Percentiles rank a stretch among this genome's conserved stretches.
These are phyloP conservation scores for Dissostichus mawsoni DNA, from an alignment of 2,113 vertebrate genomes.

Conservation along the genomic window DNA sequence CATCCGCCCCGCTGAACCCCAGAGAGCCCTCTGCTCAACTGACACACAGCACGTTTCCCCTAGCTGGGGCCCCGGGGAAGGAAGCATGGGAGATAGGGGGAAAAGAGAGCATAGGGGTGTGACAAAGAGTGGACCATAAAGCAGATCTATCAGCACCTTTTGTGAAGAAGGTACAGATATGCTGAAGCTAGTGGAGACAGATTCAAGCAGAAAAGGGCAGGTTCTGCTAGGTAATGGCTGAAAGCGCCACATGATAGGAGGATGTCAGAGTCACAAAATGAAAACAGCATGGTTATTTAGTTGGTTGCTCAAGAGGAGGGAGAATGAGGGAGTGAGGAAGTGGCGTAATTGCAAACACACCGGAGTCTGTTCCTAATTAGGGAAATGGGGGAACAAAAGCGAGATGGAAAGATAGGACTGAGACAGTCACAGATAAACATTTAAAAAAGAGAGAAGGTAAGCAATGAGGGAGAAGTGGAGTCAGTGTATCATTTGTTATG, in stretches of 20 bases:
- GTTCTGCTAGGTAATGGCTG: conserved; percentile 18
- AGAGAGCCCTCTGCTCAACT: conserved; percentile 64
- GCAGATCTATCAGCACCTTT: conserved; percentile 6
- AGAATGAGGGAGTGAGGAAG: conserved; percentile 80
- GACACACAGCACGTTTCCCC: conserved; percentile 79
- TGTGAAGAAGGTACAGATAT: not conserved
- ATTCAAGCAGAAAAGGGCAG: not conserved
- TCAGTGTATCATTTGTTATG: conserved; percentile 51
- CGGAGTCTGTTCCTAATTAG: conserved; percentile 82
- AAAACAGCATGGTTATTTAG: conserved; percentile 62
- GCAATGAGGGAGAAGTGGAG: conserved; percentile 37
- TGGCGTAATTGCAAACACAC: conserved; percentile 82
- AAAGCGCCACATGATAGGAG: conserved; percentile 13
- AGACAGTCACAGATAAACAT: conserved; percentile 57
- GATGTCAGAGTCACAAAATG: conserved; percentile 39
- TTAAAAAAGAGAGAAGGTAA: conserved; percentile 7
- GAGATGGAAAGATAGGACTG: conserved; percentile 71
- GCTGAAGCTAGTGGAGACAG: not conserved
- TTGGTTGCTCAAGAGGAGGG: conserved; percentile 50
- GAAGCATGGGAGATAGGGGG: conserved; percentile 47
- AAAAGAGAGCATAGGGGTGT: not conserved
- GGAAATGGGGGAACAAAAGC: conserved; percentile 66
- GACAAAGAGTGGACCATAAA: conserved; percentile 1
- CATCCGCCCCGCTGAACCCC: conserved; percentile 72
- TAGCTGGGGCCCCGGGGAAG: conserved; percentile 63